phyloP scores from a whole-genome alignment of 2,888 invertebrate genomes.

The Mythimna albipuncta region DNA sequence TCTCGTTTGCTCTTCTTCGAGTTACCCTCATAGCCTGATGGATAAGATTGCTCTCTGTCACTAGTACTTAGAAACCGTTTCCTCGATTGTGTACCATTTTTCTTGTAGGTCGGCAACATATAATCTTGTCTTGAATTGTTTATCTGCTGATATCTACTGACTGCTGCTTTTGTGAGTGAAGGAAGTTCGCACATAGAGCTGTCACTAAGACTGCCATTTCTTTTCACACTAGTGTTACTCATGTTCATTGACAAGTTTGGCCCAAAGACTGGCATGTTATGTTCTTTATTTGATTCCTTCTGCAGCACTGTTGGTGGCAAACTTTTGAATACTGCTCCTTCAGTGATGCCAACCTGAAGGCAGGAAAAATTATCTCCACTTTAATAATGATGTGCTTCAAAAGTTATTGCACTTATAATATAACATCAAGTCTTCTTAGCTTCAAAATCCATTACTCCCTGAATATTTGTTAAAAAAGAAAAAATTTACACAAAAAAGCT shows the following conservation, averaged over 20 bases:
- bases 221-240: conserved; percentile 72
- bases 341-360: conserved; percentile 91
- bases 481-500: conserved; percentile 66
- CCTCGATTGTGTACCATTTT: conserved; percentile 71
- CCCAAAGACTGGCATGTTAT: conserved; percentile 78
- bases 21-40: conserved; percentile 82
- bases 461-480: conserved; percentile 76
- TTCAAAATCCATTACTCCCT: conserved; percentile 86
- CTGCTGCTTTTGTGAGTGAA: conserved; percentile 74
- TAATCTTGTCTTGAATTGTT: conserved; percentile 72
- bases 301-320: conserved; percentile 87
- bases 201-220: conserved; percentile 84
- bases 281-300: conserved; percentile 81
- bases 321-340: conserved; percentile 88
- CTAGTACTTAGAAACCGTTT: conserved; percentile 80
- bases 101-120: conserved; percentile 70
- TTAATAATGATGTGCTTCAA: conserved; percentile 89
- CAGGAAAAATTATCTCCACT: conserved; percentile 91
- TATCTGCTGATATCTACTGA: conserved; percentile 77
- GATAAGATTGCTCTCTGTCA: conserved; percentile 80
- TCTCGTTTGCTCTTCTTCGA: conserved; percentile 77
- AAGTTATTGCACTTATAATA: conserved; percentile 81
- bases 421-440: conserved; percentile 87
- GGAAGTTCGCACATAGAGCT: conserved; percentile 82
- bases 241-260: conserved; percentile 71